Percentiles rank a stretch among this genome's conserved stretches.
phyloP scores from a whole-genome alignment of 2,113 vertebrate genomes.

The Hippocampus abdominalis region DNA sequence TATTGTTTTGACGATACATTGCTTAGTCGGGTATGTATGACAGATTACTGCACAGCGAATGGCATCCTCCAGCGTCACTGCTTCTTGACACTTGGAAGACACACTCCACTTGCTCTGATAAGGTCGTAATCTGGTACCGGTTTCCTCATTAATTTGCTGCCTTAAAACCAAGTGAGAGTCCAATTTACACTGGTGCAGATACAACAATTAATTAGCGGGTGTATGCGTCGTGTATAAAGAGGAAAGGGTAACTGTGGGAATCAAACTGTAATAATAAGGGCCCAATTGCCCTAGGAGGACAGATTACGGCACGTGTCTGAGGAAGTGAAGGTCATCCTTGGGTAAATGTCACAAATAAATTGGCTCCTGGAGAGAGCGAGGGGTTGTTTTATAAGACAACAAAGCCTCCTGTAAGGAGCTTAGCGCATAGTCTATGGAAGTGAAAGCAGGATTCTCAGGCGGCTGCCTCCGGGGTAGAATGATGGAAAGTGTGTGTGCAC shows the following conservation, averaged over 20 bases:
- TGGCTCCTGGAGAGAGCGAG: conserved; percentile 40
- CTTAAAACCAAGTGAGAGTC: conserved; percentile 19
- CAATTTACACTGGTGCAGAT: conserved; percentile 5
- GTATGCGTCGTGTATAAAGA: background rate
- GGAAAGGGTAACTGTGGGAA: conserved; percentile 48
- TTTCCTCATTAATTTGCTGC: conserved; percentile 57
- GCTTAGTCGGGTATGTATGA: conserved; percentile 12
- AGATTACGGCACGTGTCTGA: conserved; percentile 45
- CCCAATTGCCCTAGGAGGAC: conserved; percentile 45
- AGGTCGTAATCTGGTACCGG: conserved; percentile 54
- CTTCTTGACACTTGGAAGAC: conserved; percentile 47
- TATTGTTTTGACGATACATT: background rate
- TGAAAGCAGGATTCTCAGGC: conserved; percentile 41
- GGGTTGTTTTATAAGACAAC: conserved; percentile 58
- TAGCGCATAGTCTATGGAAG: conserved; percentile 49
- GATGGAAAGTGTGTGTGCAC: conserved; percentile 23
- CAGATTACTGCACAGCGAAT: conserved; percentile 27
- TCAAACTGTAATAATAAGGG: conserved; percentile 58
- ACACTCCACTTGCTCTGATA: conserved; percentile 57
- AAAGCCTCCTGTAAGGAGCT: conserved; percentile 56
- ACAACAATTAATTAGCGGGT: conserved; percentile 2
- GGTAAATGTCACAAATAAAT: conserved; percentile 72
- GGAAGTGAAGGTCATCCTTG: conserved; percentile 64
- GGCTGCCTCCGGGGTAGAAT: conserved; percentile 41
- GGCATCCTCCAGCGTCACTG: conserved; percentile 61